Evolutionary conservation across 1,140 invertebrate species (phyloP).

Genomic region (Sesamia nonagrioides): DNA sequence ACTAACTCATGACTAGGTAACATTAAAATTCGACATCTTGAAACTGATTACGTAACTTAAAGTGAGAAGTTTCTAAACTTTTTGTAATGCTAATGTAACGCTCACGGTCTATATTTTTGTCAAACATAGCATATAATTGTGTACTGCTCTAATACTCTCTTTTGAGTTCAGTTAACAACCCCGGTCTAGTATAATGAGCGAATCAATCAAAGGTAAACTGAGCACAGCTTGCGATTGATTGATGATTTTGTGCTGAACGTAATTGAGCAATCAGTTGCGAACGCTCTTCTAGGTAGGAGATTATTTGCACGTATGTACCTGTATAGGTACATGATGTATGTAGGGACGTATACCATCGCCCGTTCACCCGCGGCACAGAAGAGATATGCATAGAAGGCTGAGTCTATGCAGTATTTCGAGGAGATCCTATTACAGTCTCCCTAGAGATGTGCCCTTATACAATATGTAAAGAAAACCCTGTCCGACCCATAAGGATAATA

Average conservation of each 20-base stretch:
- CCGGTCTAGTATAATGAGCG: conserved; percentile 53
- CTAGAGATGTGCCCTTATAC: too few relatives aligned
- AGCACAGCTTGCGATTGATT: conserved; percentile 49
- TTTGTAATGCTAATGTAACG: conserved; percentile 32
- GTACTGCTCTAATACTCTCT: neutral
- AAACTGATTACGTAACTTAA: conserved; percentile 9
- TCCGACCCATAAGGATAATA: too few relatives aligned
- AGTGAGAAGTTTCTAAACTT: conserved; percentile 8
- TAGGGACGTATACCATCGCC: neutral
- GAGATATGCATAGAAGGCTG: neutral
- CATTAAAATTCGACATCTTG: conserved; percentile 25
- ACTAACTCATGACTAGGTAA: conserved; percentile 1
- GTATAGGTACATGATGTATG: neutral
- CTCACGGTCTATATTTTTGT: conserved; percentile 1
- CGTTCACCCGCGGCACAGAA: neutral
- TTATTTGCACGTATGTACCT: conserved; percentile 20
- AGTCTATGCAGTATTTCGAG: too few relatives aligned
- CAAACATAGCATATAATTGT: conserved; percentile 15
- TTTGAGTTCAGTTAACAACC: conserved; percentile 39
- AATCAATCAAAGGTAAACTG: conserved; percentile 53
- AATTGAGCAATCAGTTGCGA: conserved; percentile 50
- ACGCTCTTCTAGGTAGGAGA: conserved; percentile 31
- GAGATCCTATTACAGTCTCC: too few relatives aligned
- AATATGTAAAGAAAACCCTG: too few relatives aligned
- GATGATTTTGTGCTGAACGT: conserved; percentile 49